phyloP scores from a whole-genome alignment of 2,888 invertebrate species.

The Strigamia maritima region DNA sequence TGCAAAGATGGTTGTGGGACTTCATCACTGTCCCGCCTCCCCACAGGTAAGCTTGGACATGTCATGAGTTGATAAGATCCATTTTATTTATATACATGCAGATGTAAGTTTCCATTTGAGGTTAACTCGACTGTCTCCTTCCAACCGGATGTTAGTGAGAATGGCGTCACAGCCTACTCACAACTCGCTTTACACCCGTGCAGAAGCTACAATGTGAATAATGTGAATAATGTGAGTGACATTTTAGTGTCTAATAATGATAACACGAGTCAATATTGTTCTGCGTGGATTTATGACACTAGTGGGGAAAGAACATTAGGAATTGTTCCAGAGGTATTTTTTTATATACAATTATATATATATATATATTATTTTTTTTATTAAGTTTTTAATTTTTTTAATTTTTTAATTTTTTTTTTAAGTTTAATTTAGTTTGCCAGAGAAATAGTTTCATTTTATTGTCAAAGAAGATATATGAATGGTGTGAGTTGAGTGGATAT shows the following conservation, averaged over 20 bases:
- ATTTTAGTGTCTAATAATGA: not conserved
- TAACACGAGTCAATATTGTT: not conserved
- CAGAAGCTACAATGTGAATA: not conserved
- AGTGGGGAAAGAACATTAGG: not conserved
- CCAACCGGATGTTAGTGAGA: not conserved
- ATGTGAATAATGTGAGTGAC: too few relatives aligned
- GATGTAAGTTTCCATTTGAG: constrained; percentile 39
- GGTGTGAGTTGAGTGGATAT: constrained; percentile 9
- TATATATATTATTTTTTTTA: too few relatives aligned
- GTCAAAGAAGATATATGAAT: not conserved
- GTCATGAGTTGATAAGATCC: not conserved
- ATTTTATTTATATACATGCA: not conserved
- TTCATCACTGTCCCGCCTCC: constrained; percentile 17
- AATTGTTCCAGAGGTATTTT: not conserved
- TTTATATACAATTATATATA: too few relatives aligned
- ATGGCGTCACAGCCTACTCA: not conserved
- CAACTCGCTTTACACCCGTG: not conserved
- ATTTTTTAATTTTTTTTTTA: not conserved
- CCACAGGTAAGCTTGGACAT: constrained; percentile 36
- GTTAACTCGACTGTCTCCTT: constrained; percentile 17
- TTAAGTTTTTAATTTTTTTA: not conserved
- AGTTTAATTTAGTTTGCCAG: constrained; percentile 28
- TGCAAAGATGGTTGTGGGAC: constrained; percentile 36
- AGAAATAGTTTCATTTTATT: not conserved
- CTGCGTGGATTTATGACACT: not conserved